Conservation (phyloP, 2,797 vertebrate species). For the Pristis pectinata region DNA sequence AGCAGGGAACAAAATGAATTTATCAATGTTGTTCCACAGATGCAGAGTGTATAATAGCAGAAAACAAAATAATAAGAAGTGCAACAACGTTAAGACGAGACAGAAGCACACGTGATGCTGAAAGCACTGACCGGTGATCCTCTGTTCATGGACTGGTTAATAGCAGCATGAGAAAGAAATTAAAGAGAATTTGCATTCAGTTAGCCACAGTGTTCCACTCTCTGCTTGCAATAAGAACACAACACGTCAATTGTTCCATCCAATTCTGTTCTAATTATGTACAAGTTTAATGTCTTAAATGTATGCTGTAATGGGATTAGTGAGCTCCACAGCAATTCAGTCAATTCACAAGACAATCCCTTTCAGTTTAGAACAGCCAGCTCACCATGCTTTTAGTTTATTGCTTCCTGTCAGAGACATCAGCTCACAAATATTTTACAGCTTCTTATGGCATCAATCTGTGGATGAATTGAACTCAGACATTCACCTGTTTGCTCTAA, state of each 20-base stretch:
- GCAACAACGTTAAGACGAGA: background rate
- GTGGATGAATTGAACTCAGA: background rate
- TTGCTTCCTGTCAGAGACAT: background rate
- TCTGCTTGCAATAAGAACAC: too few relatives aligned
- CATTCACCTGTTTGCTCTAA: background rate
- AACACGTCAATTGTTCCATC: background rate
- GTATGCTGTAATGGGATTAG: too few relatives aligned
- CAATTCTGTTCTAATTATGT: background rate
- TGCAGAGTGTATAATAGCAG: background rate
- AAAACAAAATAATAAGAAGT: background rate
- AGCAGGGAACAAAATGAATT: background rate
- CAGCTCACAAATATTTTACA: background rate
- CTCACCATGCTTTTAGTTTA: background rate
- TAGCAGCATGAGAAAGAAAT: constrained; percentile 65
- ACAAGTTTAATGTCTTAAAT: background rate
- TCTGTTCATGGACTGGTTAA: constrained; percentile 81
- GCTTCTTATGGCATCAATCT: background rate
- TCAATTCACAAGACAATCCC: background rate
- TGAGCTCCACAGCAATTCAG: background rate
- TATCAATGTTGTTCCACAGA: background rate
- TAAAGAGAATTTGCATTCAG: constrained; percentile 46
- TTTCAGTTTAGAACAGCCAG: background rate
- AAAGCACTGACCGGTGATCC: constrained; percentile 93
- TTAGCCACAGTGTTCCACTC: constrained; percentile 36
- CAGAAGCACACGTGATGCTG: constrained; percentile 42